Percentiles rank a stretch among this genome's conserved stretches.
phyloP scores from a whole-genome alignment of 2,113 vertebrate genomes.

The Terrapene triunguis region DNA sequence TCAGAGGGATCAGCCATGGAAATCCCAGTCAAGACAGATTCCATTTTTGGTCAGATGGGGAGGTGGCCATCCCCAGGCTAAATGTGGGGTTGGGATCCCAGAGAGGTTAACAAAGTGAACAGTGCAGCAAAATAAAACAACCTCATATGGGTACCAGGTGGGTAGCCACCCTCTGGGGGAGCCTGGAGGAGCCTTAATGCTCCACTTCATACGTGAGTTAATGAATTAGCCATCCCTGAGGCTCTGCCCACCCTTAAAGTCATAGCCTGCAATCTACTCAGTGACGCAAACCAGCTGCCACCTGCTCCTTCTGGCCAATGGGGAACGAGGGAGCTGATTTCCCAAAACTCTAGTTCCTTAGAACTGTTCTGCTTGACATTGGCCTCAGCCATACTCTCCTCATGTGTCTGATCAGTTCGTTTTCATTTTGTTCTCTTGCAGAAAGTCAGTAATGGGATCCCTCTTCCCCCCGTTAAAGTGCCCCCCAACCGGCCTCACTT shows the following conservation, averaged over 20 bases:
- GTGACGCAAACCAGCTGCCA: not conserved
- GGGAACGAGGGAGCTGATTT: not conserved
- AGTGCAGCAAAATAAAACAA: not conserved
- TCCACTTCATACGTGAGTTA: not conserved
- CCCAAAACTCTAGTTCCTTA: not conserved
- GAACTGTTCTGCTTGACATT: not conserved
- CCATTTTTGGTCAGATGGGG: not conserved
- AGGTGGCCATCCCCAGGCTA: not conserved
- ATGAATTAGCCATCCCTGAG: not conserved
- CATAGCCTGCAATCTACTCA: not conserved
- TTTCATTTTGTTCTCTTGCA: slow-evolving; percentile 22
- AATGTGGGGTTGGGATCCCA: not conserved
- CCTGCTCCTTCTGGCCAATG: not conserved
- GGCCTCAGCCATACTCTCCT: not conserved
- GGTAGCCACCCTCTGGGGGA: not conserved
- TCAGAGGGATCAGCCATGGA: not conserved
- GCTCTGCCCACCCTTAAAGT: not conserved
- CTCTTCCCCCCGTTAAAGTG: slow-evolving; percentile 70
- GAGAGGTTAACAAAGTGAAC: not conserved
- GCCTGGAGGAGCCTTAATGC: not conserved
- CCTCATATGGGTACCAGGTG: not conserved
- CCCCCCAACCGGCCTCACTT: slow-evolving; percentile 45
- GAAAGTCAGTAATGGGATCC: slow-evolving; percentile 69
- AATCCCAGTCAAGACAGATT: not conserved
- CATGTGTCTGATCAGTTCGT: fast-evolving